These are phyloP conservation scores for Geotrypetes seraphini DNA, from an alignment of 2,797 vertebrate species.

Conservation along the genomic window DNA sequence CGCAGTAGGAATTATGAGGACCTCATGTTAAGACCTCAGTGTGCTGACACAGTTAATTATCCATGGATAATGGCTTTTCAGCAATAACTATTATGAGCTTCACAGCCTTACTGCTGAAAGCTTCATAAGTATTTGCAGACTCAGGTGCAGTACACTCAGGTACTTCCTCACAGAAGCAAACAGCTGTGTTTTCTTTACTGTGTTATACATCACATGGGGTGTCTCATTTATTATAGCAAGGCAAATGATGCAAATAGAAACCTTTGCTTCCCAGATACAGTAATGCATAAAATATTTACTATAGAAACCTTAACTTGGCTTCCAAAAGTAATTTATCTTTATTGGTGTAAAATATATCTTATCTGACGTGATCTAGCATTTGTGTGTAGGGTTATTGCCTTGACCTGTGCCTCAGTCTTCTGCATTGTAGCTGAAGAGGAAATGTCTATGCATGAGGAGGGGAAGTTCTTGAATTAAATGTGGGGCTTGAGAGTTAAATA, in stretches of 20 bases:
- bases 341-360: slow-evolving; percentile 22
- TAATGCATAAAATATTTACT: slow-evolving; percentile 29
- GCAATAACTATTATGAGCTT: slow-evolving; percentile 23
- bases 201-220: slow-evolving; percentile 55
- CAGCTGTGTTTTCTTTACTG: slow-evolving; percentile 60
- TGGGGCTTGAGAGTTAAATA: too few species aligned
- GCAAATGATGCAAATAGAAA: slow-evolving; percentile 50
- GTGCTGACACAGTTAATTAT: slow-evolving; percentile 60
- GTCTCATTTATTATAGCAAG: slow-evolving; percentile 47
- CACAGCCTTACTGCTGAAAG: slow-evolving; percentile 29
- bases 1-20: slow-evolving; percentile 41
- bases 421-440: too few species aligned
- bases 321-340: slow-evolving; percentile 42
- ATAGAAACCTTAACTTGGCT: slow-evolving; percentile 31
- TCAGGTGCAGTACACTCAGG: slow-evolving; percentile 40
- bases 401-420: too few species aligned
- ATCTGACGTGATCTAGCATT: slow-evolving; percentile 9
- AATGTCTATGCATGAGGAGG: too few species aligned
- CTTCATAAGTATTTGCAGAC: slow-evolving; percentile 46
- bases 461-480: too few species aligned
- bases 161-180: slow-evolving; percentile 28
- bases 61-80: slow-evolving; percentile 52
- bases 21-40: slow-evolving; percentile 49
- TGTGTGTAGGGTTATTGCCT: slow-evolving; percentile 3
- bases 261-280: slow-evolving; percentile 32